Base-by-base conservation (phyloP, 2,888 invertebrate genomes). In the Gasteruption jaculator region DNA sequence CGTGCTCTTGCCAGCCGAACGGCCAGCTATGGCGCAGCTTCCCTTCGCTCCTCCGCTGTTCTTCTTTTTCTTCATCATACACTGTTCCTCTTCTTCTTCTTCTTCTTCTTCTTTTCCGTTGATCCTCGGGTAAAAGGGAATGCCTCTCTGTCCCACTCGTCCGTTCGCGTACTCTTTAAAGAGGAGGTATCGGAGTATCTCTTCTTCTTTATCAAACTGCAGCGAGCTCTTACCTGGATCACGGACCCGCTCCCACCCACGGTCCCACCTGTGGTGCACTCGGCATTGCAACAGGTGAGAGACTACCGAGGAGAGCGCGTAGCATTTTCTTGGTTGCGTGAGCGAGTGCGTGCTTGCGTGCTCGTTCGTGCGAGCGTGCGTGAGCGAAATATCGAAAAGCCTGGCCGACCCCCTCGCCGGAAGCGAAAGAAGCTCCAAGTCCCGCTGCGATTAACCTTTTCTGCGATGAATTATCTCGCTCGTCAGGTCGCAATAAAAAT, bases 331-430 rank as follows among this genome's bases (percentile, higher is more conserved):
- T n/a, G n/a, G 46, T 62, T 57, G 60, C 61, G 56, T 60, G 60
- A 56, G 53, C 49, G 53, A 50, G 54, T 43, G 42, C 45, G 53
- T 54, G 54, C 52, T 46, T 49, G 48, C 52, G 53, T 53, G 58
- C 53, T 59, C 58, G 60, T n/a, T n/a, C 58, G 56, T 57, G 58
- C 59, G 49, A 55, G 62, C 65, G 61, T 66, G 67, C 67, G 64
- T 66, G 65, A 65, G 60, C 63, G 54, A 65, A 67, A 66, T 64
- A 65, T 61, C 65, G 57, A 66, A 63, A 65, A 52, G 43, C 49
- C 50, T 46, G 37, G 48, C 41, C 43, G 42, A 52, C 38, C 43
- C 41, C 38, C 46, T 53, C 56, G 51, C 53, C 54, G 54, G 54
- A 55, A 56, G 52, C 55, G 49, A 56, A 54, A 54, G 56, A 56